Base-by-base conservation (phyloP, 2,888 invertebrate species). In the Platynereis dumerilii region DNA sequence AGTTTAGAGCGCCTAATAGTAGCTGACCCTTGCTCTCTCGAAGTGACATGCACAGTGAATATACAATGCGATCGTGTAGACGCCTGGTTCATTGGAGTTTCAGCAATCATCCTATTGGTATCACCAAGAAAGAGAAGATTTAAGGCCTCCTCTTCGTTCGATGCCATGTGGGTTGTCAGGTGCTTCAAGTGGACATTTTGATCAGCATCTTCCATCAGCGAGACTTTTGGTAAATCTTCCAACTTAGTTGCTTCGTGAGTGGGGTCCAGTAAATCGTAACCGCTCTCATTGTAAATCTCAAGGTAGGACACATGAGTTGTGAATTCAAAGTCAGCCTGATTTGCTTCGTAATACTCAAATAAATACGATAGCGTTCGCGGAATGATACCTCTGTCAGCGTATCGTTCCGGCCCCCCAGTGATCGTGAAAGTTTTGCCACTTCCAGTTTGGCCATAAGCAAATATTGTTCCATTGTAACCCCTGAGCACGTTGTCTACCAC, bases 21-120 rank as follows among this genome's bases (percentile, higher is more conserved):
- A 12, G 82, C 82, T 15, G 83, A 83, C 1, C 82, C 83, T 54
- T 76, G 69, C 66, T 81, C 80, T 66, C 81, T 71, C 17, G 79
- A 75, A 26, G 78, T 81, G 27, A 85, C 65, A 69, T 84, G 84
- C 17, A 85, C 75, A 28, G 84, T 82, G 72, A 85, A 85, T 58
- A 85, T 82, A 71, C 85, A 85, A 69, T 85, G 85, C 22, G 84
- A 85, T 56, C 84, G 73, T 12, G 84, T 85, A 10, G 85, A 85
- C 0, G 84, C 84, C 65, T 83, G 82, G 71, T 85, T 85, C 83
- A 85, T 84, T 2, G 84, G 84, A 2, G 85, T 85, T 84, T 85
- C 84, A 60, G 85, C 84, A 62, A 84, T 83, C 82, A 84, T 83
- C 68, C 84, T 78, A 78, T 85, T 85, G 24, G 83, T 83, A 74